Conservation (phyloP, 2,113 vertebrate species). For the Sapajus apella region DNA sequence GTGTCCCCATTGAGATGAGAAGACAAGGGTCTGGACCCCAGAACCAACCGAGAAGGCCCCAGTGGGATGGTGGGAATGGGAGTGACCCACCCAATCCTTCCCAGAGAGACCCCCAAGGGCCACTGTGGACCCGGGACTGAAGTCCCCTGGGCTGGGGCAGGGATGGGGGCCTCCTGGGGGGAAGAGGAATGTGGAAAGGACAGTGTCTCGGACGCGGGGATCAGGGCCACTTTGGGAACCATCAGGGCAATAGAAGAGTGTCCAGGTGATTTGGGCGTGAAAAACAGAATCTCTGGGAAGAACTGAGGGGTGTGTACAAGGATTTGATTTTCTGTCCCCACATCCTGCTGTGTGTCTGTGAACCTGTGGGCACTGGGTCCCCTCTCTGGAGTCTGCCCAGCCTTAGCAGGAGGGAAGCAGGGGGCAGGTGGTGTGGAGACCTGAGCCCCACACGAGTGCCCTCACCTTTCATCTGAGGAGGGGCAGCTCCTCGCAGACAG, state of each 20-base stretch:
- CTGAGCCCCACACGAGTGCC: background rate
- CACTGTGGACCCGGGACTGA: background rate
- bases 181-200: background rate
- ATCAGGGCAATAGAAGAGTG: fast-evolving
- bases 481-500: no score
- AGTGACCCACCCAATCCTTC: background rate
- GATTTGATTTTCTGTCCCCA: background rate
- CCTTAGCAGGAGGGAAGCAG: background rate
- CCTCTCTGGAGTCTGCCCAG: background rate
- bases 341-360: background rate
- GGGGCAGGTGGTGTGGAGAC: background rate
- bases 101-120: background rate
- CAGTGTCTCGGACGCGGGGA: fast-evolving
- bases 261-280: background rate
- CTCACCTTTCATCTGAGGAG: no score
- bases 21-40: background rate
- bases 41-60: background rate
- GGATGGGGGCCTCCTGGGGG: background rate
- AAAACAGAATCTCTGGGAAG: background rate
- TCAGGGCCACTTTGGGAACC: background rate
- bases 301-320: background rate
- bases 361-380: background rate
- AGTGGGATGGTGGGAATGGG: background rate
- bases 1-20: background rate
- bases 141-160: background rate